phyloP scores from a whole-genome alignment of 2,888 invertebrate genomes.

The Sphaerophoria rueppellii region DNA sequence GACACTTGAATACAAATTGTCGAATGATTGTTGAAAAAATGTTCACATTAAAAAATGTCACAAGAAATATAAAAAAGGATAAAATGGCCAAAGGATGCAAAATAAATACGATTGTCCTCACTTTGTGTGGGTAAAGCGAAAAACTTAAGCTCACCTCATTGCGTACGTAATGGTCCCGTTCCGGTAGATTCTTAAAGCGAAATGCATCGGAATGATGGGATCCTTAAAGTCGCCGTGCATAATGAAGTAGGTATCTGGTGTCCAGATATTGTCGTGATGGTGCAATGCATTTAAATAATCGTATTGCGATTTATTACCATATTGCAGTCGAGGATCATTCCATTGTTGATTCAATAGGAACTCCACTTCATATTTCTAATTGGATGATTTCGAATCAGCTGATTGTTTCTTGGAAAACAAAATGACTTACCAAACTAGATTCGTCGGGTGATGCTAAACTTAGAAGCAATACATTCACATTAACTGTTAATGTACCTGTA shows the following conservation, averaged over 20 bases:
- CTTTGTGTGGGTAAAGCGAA: not conserved
- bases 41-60: conserved; percentile 56
- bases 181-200: conserved; percentile 94
- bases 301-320: conserved; percentile 93
- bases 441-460: conserved; percentile 98
- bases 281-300: conserved; percentile 96
- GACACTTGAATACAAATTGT: conserved; percentile 71
- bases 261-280: conserved; percentile 95
- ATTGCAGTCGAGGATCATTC: conserved; percentile 94
- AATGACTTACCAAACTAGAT: conserved; percentile 93
- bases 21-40: conserved; percentile 68
- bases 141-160: conserved; percentile 87
- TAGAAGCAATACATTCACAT: conserved; percentile 95
- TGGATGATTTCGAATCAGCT: not conserved
- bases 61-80: conserved; percentile 16
- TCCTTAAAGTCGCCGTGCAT: conserved; percentile 98
- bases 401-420: not conserved
- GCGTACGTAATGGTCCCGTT: conserved; percentile 97
- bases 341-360: conserved; percentile 96
- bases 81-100: conserved; percentile 66
- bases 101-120: conserved; percentile 25
- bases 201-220: conserved; percentile 95
- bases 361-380: conserved; percentile 97
- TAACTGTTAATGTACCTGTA: conserved; percentile 95
- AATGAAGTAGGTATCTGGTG: conserved; percentile 97